A percentile compares a stretch with the other conserved stretches of the same genome.
These are phyloP conservation scores for Alloscopus bannaensis DNA, from an alignment of 2,888 invertebrate species.

Conservation along the genomic window DNA sequence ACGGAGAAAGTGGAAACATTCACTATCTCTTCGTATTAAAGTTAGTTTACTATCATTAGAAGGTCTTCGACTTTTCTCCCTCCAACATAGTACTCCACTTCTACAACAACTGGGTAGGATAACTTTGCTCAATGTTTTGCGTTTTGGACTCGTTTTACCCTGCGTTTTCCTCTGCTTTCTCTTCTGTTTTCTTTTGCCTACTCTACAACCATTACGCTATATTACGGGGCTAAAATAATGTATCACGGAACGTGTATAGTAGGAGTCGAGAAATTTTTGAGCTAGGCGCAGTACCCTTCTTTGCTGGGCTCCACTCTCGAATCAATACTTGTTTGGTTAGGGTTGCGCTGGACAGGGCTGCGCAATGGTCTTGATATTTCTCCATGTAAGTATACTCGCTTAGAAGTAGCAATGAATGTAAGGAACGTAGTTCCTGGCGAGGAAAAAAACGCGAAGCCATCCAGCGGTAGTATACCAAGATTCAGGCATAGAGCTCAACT, in stretches of 20 bases:
- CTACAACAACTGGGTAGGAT: slow-evolving; percentile 50
- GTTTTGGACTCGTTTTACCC: slow-evolving; percentile 27
- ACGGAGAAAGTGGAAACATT: slow-evolving; percentile 29
- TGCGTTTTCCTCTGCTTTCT: slow-evolving; percentile 1
- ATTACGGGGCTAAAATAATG: not conserved
- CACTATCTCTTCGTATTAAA: slow-evolving; percentile 23
- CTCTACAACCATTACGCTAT: not conserved
- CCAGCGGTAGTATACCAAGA: not conserved
- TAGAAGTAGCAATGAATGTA: no score
- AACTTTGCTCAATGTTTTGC: slow-evolving; percentile 14
- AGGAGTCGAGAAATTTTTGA: not conserved
- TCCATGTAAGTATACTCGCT: no score
- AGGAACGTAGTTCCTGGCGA: not conserved
- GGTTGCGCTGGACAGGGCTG: slow-evolving; percentile 66
- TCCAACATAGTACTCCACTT: slow-evolving; percentile 7
- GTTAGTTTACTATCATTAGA: slow-evolving; percentile 46
- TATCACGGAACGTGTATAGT: slow-evolving; percentile 1
- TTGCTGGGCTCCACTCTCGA: slow-evolving; percentile 54
- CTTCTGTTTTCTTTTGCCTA: slow-evolving; percentile 10
- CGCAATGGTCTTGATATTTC: slow-evolving; percentile 62
- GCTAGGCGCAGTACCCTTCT: slow-evolving; percentile 30
- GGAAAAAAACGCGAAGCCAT: not conserved
- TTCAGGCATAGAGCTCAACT: not conserved
- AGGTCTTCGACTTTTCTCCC: slow-evolving; percentile 54
- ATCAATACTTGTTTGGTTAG: slow-evolving; percentile 70